A percentile compares a stretch with the other conserved stretches of the same genome.
These are phyloP conservation scores for Drosophila acutilabella DNA, from an alignment of 2,888 invertebrate species.

Conservation along the genomic window DNA sequence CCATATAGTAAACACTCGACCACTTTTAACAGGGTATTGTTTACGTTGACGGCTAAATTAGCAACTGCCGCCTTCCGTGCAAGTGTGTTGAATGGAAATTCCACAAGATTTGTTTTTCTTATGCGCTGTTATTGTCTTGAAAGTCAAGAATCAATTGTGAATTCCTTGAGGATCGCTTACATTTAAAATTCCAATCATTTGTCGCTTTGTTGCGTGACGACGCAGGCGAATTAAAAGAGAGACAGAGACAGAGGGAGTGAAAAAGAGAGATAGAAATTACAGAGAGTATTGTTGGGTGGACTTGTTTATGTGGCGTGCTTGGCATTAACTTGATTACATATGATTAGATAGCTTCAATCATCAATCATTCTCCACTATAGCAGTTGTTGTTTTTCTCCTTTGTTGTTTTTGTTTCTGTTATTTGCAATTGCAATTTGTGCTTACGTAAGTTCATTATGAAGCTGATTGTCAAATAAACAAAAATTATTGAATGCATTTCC, in stretches of 20 bases:
- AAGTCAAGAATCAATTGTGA: slow-evolving; percentile 43
- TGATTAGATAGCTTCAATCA: slow-evolving; percentile 63
- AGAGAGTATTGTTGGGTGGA: slow-evolving; percentile 21
- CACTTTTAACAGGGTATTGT: slow-evolving; percentile 11
- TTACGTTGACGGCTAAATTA: slow-evolving; percentile 41
- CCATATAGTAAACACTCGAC: neutral
- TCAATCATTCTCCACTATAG: slow-evolving; percentile 40
- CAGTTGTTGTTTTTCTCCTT: neutral
- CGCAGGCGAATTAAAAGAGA: neutral
- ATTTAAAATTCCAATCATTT: slow-evolving; percentile 51
- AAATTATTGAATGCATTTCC: slow-evolving; percentile 40
- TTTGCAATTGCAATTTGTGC: slow-evolving; percentile 27
- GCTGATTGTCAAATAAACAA: slow-evolving; percentile 47
- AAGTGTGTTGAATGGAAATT: slow-evolving; percentile 42
- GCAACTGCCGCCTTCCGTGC: slow-evolving; percentile 46
- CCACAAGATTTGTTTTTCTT: slow-evolving; percentile 25
- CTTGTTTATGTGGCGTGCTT: slow-evolving; percentile 59
- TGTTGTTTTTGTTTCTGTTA: slow-evolving; percentile 1
- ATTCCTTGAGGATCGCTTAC: slow-evolving; percentile 31
- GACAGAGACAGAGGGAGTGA: neutral
- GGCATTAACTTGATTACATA: slow-evolving; percentile 61
- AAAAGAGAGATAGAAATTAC: neutral
- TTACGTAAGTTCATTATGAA: slow-evolving; percentile 47
- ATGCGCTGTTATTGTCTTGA: slow-evolving; percentile 33
- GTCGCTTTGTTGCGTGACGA: slow-evolving; percentile 38